Percentiles rank a stretch among this genome's conserved stretches.
These are phyloP conservation scores for Drosophila equinoxialis DNA, from an alignment of 1,140 invertebrate species.

Conservation along the genomic window DNA sequence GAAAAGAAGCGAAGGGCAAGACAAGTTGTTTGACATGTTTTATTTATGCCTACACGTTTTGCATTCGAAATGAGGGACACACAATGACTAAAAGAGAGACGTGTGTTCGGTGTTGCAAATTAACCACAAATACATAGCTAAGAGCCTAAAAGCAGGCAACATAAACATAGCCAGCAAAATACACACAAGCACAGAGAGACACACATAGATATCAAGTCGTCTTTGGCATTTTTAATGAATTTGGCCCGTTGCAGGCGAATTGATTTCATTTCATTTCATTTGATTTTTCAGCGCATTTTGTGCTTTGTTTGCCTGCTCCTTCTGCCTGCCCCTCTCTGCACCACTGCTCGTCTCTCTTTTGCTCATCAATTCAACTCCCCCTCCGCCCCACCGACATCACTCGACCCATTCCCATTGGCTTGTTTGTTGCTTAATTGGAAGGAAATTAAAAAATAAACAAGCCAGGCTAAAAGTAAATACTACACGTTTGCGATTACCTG, in stretches of 20 bases:
- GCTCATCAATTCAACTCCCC: not conserved
- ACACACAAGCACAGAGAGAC: conserved; percentile 4
- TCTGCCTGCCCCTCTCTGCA: not conserved
- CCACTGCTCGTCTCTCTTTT: not conserved
- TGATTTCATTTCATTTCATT: conserved; percentile 70
- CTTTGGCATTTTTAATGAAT: conserved; percentile 59
- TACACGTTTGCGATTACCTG: conserved; percentile 77
- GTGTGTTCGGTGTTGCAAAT: conserved; percentile 53
- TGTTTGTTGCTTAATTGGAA: conserved; percentile 81
- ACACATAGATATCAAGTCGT: not conserved
- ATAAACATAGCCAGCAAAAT: conserved; percentile 4
- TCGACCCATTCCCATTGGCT: conserved; percentile 35
- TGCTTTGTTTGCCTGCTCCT: conserved; percentile 37
- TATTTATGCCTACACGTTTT: conserved; percentile 79
- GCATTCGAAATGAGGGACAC: conserved; percentile 62
- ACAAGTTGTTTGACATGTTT: conserved; percentile 55
- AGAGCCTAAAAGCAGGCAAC: conserved; percentile 31
- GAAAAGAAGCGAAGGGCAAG: conserved; percentile 7
- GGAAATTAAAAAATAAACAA: conserved; percentile 81
- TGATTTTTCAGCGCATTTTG: conserved; percentile 37
- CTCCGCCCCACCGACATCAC: too few relatives aligned
- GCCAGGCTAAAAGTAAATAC: conserved; percentile 75
- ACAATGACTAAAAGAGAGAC: conserved; percentile 14
- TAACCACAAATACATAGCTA: conserved; percentile 63
- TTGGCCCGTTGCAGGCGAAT: conserved; percentile 55